Base-by-base conservation (phyloP, 2,888 invertebrate species). In the Macropis europaea region DNA sequence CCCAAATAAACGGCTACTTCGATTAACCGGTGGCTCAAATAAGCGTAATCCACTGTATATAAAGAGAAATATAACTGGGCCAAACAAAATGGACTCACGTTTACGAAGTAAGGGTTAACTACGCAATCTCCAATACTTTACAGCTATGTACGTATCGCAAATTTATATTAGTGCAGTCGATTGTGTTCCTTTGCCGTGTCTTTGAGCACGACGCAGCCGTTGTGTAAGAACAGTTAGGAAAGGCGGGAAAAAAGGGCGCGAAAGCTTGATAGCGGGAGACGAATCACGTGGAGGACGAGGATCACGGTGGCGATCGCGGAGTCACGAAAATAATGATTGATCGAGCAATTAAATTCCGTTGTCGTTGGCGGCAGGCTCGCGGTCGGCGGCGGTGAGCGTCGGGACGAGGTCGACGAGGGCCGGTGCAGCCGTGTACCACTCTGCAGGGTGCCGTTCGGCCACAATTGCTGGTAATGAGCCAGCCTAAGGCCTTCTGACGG, bases 391-490 rank as follows among this genome's bases (percentile, higher is more conserved):
- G 69, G 72, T 60, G 64, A 67, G 68, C 48, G 54, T 60, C 62
- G 74, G 64, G 66, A 45, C 50, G 72, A 64, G 67, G 73, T 62
- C 78, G 73, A 73, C 66, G 78, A 79, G 70, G 73, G 82, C 73
- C 54, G 78, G 59, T 81, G 77, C 81, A 69, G 73, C 76, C 71
- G 78, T 79, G 81, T 73, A 78, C 68, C 67, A 77, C 87, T 70
- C 87, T 70, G 80, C 86, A 82, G 88, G 87, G 84, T 82, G 85
- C 83, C 86, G 77, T 70, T 80, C 83, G 77, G 75, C 84, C 87
- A 89, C 89, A 88, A 89, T 89, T 88, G 88, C 87, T 81, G 86
- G 88, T 89, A 89, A 89, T 89, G 89, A 89, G 88, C 87, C 85
- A 84, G 79, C 82, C 82, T 75, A 82, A 81, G 76, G 84, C 82